A percentile compares a stretch with the other conserved stretches of the same genome.
These are phyloP conservation scores for Pseudochirops corinnae DNA, from an alignment of 2,797 vertebrate genomes.

Conservation along the genomic window DNA sequence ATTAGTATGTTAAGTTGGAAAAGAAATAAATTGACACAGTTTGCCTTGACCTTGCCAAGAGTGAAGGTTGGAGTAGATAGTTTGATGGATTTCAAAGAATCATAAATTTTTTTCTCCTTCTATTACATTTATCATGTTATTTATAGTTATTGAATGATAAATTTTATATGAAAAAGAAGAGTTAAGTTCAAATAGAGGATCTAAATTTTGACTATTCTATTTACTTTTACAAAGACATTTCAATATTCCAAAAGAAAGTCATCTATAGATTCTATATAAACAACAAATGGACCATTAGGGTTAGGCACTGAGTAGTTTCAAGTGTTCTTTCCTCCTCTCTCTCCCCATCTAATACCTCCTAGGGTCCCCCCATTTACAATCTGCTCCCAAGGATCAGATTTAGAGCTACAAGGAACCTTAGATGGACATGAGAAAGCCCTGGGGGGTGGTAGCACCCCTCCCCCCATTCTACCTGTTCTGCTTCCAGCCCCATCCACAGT, in stretches of 20 bases:
- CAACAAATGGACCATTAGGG: constrained; percentile 80
- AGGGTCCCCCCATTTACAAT: constrained; percentile 28
- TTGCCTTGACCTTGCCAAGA: too few relatives aligned
- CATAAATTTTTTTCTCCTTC: constrained; percentile 21
- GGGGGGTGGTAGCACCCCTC: too few relatives aligned
- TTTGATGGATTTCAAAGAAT: too few relatives aligned
- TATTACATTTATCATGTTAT: constrained; percentile 74
- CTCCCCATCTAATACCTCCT: constrained; percentile 37
- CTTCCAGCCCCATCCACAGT: too few relatives aligned
- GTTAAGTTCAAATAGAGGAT: constrained; percentile 64
- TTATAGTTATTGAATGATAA: constrained; percentile 81
- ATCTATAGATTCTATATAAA: constrained; percentile 67
- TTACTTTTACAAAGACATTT: constrained; percentile 79
- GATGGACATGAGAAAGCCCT: too few relatives aligned
- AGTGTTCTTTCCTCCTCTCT: constrained; percentile 71
- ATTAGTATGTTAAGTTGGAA: too few relatives aligned
- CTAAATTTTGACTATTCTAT: constrained; percentile 76
- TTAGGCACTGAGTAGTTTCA: constrained; percentile 86
- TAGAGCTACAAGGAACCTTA: too few relatives aligned
- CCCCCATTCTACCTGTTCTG: too few relatives aligned
- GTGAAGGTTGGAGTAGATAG: too few relatives aligned
- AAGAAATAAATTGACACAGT: too few relatives aligned
- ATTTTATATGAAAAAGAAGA: constrained; percentile 76
- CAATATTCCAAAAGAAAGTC: constrained; percentile 75
- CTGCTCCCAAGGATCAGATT: neutral